These are phyloP conservation scores for Xiphorhynchus erythropygius DNA, from an alignment of 2,797 vertebrate species.

Conservation along the genomic window DNA sequence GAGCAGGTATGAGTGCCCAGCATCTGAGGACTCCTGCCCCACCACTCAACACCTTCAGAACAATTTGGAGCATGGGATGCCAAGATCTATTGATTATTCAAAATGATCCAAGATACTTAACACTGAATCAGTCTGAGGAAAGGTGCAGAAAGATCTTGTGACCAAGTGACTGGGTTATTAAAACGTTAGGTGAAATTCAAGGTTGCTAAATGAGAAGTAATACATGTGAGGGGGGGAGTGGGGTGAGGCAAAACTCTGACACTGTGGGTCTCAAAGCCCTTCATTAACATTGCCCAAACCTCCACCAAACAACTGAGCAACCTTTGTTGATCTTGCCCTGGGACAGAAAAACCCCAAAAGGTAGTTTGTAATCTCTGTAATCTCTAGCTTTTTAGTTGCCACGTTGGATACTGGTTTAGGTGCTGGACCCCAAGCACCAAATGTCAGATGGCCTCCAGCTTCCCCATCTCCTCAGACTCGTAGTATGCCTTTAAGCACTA, in stretches of 20 bases:
- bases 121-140: background rate
- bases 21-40: background rate
- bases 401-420: background rate
- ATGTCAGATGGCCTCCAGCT: background rate
- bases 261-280: background rate
- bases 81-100: background rate
- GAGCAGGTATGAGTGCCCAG: background rate
- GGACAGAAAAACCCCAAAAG: background rate
- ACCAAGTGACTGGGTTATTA: background rate
- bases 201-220: background rate
- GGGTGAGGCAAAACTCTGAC: background rate
- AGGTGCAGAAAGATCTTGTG: background rate
- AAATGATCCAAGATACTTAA: background rate
- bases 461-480: background rate
- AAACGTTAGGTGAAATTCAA: background rate
- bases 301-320: background rate
- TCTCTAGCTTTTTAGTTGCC: background rate
- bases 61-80: rapidly evolving
- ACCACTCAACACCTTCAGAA: background rate
- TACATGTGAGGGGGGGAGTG: rapidly evolving
- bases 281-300: background rate
- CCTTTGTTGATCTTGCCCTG: background rate
- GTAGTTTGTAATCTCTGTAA: background rate
- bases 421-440: background rate
- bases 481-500: rapidly evolving